Evolutionary conservation across 2,888 invertebrate genomes (phyloP).

Genomic region (Ariolimax columbianus): DNA sequence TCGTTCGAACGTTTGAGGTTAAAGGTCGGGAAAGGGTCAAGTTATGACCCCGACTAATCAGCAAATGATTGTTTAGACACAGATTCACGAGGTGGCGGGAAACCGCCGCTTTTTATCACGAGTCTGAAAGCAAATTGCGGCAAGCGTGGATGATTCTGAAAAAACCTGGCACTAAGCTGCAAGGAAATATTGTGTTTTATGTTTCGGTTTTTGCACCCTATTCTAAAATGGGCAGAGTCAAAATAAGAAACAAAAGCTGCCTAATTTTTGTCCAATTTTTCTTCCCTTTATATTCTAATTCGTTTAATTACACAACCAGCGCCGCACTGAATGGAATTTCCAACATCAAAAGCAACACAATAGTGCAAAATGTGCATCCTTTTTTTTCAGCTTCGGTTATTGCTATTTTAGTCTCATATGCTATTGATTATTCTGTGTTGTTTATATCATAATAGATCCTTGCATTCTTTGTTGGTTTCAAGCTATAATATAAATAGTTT

Average conservation of each 20-base stretch:
- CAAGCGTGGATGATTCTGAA: background rate
- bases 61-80: slow-evolving; percentile 43
- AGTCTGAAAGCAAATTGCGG: slow-evolving; percentile 1
- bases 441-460: background rate
- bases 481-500: too few species aligned
- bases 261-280: background rate
- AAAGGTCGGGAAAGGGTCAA: slow-evolving; percentile 31
- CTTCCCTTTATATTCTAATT: background rate
- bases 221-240: background rate
- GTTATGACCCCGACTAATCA: slow-evolving; percentile 40
- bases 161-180: background rate
- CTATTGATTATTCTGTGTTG: background rate
- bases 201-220: background rate
- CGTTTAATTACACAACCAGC: background rate
- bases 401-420: background rate
- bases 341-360: background rate
- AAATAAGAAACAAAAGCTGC: background rate
- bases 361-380: background rate
- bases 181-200: background rate
- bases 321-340: background rate
- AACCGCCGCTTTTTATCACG: background rate
- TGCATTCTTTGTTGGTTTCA: background rate
- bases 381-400: background rate
- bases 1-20: slow-evolving; percentile 27
- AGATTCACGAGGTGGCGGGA: slow-evolving; percentile 18